phyloP scores from a whole-genome alignment of 2,888 invertebrate genomes.

The Choreutis nemorana region DNA sequence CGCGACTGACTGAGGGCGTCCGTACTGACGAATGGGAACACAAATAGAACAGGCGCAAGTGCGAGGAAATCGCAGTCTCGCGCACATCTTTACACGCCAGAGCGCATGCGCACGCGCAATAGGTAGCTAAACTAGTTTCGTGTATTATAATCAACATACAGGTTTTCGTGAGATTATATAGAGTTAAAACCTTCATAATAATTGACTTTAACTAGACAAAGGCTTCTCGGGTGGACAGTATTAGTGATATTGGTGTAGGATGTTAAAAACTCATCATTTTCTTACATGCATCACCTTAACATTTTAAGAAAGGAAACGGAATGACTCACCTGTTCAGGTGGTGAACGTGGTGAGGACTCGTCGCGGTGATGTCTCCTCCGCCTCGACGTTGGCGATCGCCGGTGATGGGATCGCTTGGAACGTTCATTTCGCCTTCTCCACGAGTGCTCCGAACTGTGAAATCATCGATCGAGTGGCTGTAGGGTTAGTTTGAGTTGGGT shows the following conservation, averaged over 20 bases:
- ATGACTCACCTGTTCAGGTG: constrained; percentile 58
- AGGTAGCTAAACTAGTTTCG: constrained; percentile 58
- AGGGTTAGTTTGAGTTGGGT: constrained; percentile 55
- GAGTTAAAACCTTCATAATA: neutral
- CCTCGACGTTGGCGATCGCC: constrained; percentile 81
- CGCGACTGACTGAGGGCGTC: constrained; percentile 64
- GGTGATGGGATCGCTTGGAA: constrained; percentile 85
- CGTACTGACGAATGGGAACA: constrained; percentile 63
- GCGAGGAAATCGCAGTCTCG: constrained; percentile 64
- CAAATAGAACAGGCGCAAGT: constrained; percentile 64
- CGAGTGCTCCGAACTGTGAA: constrained; percentile 79
- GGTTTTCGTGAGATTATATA: neutral
- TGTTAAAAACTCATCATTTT: constrained; percentile 23
- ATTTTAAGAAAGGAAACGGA: constrained; percentile 29
- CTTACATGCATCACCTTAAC: constrained; percentile 31
- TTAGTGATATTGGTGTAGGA: constrained; percentile 30
- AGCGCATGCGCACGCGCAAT: constrained; percentile 61
- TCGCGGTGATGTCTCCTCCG: constrained; percentile 71
- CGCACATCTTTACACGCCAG: constrained; percentile 64
- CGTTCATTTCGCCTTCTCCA: constrained; percentile 82
- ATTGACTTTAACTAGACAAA: neutral
- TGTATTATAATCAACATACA: constrained; percentile 37
- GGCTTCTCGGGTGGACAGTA: constrained; percentile 53
- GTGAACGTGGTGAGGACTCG: constrained; percentile 54
- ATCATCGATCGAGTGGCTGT: constrained; percentile 64